Conservation (phyloP, 1,140 invertebrate species). For the Tetragonula clypearis region DNA sequence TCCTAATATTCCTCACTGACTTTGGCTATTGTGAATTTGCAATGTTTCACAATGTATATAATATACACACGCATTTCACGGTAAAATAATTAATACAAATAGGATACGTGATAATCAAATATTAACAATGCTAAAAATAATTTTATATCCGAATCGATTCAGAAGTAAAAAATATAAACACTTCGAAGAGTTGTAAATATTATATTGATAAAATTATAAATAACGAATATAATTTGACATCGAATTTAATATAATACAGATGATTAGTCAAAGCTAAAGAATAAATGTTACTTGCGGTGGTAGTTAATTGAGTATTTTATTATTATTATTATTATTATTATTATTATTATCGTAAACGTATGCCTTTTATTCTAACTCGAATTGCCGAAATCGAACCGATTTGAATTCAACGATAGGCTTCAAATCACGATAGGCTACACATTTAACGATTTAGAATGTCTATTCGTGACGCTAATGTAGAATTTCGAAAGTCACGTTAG, state of each 20-base stretch:
- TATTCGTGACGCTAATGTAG: not conserved
- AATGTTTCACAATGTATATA: not conserved
- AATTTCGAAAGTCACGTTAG: conserved; percentile 47
- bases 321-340: not conserved
- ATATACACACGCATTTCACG: not conserved
- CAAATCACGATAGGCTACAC: not conserved
- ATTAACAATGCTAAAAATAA: not conserved
- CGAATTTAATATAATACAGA: not conserved
- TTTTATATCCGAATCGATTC: not conserved
- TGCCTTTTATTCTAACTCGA: not conserved
- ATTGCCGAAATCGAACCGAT: not conserved
- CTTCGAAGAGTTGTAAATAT: not conserved
- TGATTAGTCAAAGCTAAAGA: not conserved
- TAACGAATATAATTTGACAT: not conserved
- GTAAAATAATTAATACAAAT: not conserved
- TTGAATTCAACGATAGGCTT: not conserved
- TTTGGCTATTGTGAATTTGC: not conserved
- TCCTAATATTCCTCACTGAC: not conserved
- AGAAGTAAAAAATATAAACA: not conserved
- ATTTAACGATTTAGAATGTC: not conserved
- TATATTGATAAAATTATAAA: not conserved
- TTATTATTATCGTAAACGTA: not conserved
- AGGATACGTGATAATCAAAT: too few species aligned
- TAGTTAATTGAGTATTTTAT: not conserved
- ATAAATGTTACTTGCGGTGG: not conserved